A percentile compares a stretch with the other conserved stretches of the same genome.
These are phyloP conservation scores for Discoglossus pictus DNA, from an alignment of 2,797 vertebrate genomes.

Conservation along the genomic window DNA sequence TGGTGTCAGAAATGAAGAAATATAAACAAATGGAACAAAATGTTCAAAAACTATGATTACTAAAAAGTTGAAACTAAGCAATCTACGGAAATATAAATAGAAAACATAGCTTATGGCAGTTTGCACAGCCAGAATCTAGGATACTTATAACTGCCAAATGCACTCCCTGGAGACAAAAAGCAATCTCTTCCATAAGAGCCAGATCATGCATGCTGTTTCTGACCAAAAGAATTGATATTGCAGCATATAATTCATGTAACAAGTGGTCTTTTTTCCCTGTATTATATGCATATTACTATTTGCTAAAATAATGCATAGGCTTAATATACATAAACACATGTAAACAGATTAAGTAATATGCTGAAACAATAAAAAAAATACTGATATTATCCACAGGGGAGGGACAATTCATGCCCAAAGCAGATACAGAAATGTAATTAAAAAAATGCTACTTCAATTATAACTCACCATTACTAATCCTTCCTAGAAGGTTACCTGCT, in stretches of 20 bases:
- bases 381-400: too few species aligned
- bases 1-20: constrained; percentile 24
- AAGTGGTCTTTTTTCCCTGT: too few species aligned
- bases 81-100: constrained; percentile 28
- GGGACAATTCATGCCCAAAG: too few species aligned
- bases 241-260: constrained; percentile 10
- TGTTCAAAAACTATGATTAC: constrained; percentile 9
- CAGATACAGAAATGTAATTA: too few species aligned
- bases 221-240: constrained; percentile 23
- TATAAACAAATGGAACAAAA: constrained; percentile 23
- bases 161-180: constrained; percentile 18
- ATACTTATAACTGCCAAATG: constrained; percentile 29
- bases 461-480: too few species aligned
- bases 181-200: constrained; percentile 26
- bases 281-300: too few species aligned
- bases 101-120: constrained; percentile 25
- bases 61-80: constrained; percentile 21
- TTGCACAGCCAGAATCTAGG: constrained; percentile 27
- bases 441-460: too few species aligned
- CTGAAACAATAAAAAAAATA: too few species aligned
- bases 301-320: too few species aligned
- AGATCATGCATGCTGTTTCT: constrained; percentile 13
- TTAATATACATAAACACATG: too few species aligned
- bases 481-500: too few species aligned
- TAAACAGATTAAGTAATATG: too few species aligned